These are phyloP conservation scores for Cecidostiba fungosa DNA, from an alignment of 2,888 invertebrate species.

Conservation along the genomic window DNA sequence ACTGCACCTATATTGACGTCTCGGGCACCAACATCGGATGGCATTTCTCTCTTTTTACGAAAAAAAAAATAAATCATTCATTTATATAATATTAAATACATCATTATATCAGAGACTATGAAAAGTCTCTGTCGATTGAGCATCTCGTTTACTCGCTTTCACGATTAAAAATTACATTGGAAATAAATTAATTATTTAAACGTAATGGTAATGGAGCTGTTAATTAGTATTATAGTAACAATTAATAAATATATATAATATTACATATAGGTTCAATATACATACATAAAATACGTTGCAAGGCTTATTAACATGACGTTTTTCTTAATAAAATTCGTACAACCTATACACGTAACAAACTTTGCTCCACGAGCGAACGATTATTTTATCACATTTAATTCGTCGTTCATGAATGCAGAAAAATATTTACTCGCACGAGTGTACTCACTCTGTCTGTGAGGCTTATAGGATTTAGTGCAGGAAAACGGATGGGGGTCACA, in stretches of 20 bases:
- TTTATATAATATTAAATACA: slow-evolving; percentile 59
- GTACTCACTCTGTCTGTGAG: slow-evolving; percentile 18
- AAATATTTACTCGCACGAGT: slow-evolving; percentile 50
- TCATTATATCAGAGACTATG: slow-evolving; percentile 32
- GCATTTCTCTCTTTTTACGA: slow-evolving; percentile 71
- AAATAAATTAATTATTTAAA: slow-evolving; percentile 47
- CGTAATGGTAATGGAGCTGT: slow-evolving; percentile 47
- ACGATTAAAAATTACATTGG: slow-evolving; percentile 57
- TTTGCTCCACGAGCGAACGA: slow-evolving; percentile 52
- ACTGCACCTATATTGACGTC: slow-evolving; percentile 79
- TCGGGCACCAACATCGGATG: slow-evolving; percentile 74
- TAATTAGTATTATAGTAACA: slow-evolving; percentile 57
- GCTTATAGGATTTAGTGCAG: background rate
- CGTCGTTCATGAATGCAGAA: slow-evolving; percentile 34
- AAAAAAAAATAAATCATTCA: slow-evolving; percentile 67
- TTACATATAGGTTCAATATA: slow-evolving; percentile 56
- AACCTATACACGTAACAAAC: slow-evolving; percentile 55
- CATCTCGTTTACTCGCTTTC: slow-evolving; percentile 47
- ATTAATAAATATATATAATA: slow-evolving; percentile 59
- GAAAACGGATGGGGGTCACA: background rate
- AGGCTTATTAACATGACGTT: slow-evolving; percentile 36
- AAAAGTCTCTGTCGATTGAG: slow-evolving; percentile 37
- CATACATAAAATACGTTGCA: slow-evolving; percentile 58
- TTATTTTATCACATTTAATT: slow-evolving; percentile 61
- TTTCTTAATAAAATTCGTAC: slow-evolving; percentile 53